These are phyloP conservation scores for Ardeotis arabs DNA, from an alignment of 2,113 vertebrate species.

Conservation along the genomic window DNA sequence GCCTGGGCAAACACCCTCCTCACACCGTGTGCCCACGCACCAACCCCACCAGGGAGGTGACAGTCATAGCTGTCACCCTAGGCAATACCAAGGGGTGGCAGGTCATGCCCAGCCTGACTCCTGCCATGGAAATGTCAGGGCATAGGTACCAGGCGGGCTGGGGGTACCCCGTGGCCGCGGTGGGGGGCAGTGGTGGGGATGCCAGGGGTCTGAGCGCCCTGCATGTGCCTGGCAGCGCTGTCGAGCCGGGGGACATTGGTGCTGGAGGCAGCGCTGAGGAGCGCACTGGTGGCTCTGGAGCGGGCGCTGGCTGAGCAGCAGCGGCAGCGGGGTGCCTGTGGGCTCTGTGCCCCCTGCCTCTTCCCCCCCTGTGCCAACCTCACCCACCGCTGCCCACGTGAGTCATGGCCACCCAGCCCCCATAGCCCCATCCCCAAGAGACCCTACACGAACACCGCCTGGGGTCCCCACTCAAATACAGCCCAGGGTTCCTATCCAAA, in stretches of 20 bases:
- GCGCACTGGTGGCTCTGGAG: conserved; percentile 81
- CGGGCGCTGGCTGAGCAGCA: conserved; percentile 73
- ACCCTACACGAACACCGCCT: not conserved
- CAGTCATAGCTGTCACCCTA: not conserved
- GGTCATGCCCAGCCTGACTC: not conserved
- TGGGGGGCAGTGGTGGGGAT: not conserved
- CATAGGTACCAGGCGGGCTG: accelerated
- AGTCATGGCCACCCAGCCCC: not conserved
- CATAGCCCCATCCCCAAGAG: not conserved
- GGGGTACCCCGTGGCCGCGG: accelerated
- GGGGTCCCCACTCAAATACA: not conserved
- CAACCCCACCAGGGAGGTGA: not conserved
- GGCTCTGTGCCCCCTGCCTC: conserved; percentile 81
- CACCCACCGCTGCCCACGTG: conserved; percentile 73
- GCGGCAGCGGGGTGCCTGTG: conserved; percentile 69
- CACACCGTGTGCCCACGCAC: not conserved
- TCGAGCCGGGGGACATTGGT: conserved; percentile 86
- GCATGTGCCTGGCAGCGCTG: conserved; percentile 69
- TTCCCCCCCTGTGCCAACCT: conserved; percentile 83
- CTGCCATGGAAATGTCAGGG: accelerated
- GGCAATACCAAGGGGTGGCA: not conserved
- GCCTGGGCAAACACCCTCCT: not conserved
- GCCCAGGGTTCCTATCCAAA: not conserved
- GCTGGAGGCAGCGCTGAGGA: conserved; percentile 83
- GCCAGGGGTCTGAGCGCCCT: not conserved